A percentile compares a stretch with the other conserved stretches of the same genome.
These are phyloP conservation scores for Neoniphon sammara DNA, from an alignment of 2,797 vertebrate genomes.

Conservation along the genomic window DNA sequence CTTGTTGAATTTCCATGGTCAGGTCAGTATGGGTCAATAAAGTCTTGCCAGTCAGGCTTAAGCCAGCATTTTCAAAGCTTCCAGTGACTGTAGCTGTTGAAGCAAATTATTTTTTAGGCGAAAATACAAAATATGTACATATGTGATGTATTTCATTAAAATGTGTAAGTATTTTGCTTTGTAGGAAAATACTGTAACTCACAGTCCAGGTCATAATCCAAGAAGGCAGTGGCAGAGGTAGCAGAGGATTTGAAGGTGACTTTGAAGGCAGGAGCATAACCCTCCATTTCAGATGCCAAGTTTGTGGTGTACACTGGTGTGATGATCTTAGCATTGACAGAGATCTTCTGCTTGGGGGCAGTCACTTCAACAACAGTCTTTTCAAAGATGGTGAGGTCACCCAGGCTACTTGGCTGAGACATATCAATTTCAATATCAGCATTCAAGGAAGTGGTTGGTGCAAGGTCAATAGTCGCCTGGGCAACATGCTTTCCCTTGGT, in stretches of 20 bases:
- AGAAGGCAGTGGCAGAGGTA: conserved; percentile 83
- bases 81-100: conserved; percentile 77
- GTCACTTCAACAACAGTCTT: conserved; percentile 78
- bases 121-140: conserved; percentile 39
- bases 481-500: conserved; percentile 84
- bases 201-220: conserved; percentile 87
- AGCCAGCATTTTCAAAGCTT: conserved; percentile 58
- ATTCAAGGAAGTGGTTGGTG: conserved; percentile 76
- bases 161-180: not conserved
- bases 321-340: conserved; percentile 73
- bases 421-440: conserved; percentile 83
- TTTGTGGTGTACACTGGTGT: conserved; percentile 85
- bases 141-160: not conserved
- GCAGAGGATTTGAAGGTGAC: conserved; percentile 80
- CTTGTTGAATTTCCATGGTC: conserved; percentile 77
- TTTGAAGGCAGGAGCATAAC: conserved; percentile 74
- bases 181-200: conserved; percentile 78
- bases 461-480: conserved; percentile 85
- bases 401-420: conserved; percentile 82
- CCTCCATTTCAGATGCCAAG: conserved; percentile 79
- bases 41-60: conserved; percentile 65
- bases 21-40: conserved; percentile 83
- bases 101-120: conserved; percentile 7
- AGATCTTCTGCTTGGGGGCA: conserved; percentile 83
- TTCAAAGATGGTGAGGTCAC: conserved; percentile 81